Percentiles rank a stretch among this genome's conserved stretches.
phyloP scores from a whole-genome alignment of 2,888 invertebrate species.

The Crepidodera aurea region DNA sequence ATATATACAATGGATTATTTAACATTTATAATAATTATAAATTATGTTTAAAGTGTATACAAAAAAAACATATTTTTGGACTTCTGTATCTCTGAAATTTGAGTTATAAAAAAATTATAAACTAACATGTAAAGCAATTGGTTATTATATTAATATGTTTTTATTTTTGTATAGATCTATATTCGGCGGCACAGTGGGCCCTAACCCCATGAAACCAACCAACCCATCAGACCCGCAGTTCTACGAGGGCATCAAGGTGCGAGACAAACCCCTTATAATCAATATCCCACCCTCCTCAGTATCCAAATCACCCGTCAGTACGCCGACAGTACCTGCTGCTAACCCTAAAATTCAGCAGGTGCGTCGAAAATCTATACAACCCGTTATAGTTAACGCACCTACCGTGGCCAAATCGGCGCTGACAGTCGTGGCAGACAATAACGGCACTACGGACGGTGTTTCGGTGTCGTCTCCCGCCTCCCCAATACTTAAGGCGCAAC shows the following conservation, averaged over 20 bases:
- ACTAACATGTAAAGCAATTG: too few species aligned
- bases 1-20: too few species aligned
- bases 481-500: slow-evolving; percentile 84
- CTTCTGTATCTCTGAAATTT: too few species aligned
- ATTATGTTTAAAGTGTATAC: too few species aligned
- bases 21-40: too few species aligned
- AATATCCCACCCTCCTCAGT: slow-evolving; percentile 57
- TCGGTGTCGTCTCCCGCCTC: slow-evolving; percentile 71
- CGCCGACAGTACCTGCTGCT: slow-evolving; percentile 30
- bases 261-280: slow-evolving; percentile 67
- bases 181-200: slow-evolving; percentile 84
- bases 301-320: slow-evolving; percentile 35
- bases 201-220: slow-evolving; percentile 73
- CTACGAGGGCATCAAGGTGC: slow-evolving; percentile 75
- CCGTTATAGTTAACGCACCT: slow-evolving; percentile 29
- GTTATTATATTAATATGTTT: background rate
- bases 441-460: slow-evolving; percentile 43
- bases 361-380: slow-evolving; percentile 43
- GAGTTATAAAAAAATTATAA: too few species aligned
- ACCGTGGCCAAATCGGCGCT: slow-evolving; percentile 23
- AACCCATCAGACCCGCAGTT: slow-evolving; percentile 65
- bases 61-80: too few species aligned
- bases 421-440: slow-evolving; percentile 41
- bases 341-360: slow-evolving; percentile 41
- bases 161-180: slow-evolving; percentile 69